Conservation (phyloP, 2,113 vertebrate genomes). For the Athene noctua region DNA sequence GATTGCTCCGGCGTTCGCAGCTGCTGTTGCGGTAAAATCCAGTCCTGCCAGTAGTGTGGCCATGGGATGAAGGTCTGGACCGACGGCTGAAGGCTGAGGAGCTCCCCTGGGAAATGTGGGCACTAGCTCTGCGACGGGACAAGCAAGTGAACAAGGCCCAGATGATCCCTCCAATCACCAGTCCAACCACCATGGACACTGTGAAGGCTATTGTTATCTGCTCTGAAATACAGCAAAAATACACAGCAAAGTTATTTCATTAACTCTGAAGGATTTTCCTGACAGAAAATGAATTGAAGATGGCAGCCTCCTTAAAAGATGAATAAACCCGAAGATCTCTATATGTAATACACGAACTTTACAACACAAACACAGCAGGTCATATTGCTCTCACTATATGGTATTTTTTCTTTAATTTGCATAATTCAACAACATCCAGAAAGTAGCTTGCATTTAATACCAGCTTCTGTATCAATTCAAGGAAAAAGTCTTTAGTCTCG, state of each 20-base stretch:
- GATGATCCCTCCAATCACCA: conserved; percentile 87
- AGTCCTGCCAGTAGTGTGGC: conserved; percentile 70
- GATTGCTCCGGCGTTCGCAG: conserved; percentile 92
- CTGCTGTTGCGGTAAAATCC: conserved; percentile 90
- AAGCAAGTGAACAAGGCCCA: conserved; percentile 86
- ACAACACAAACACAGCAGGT: not conserved
- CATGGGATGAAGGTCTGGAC: conserved; percentile 61
- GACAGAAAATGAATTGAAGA: not conserved
- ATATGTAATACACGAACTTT: not conserved
- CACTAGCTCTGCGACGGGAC: conserved; percentile 87
- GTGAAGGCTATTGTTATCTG: conserved; percentile 91
- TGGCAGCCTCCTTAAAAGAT: not conserved
- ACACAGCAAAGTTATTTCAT: not conserved
- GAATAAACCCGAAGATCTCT: not conserved
- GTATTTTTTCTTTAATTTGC: not conserved
- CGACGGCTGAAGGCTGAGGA: conserved; percentile 64
- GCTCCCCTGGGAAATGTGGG: conserved; percentile 86
- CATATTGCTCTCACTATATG: not conserved
- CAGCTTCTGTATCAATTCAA: not conserved
- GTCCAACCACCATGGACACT: conserved; percentile 87
- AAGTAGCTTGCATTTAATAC: not conserved
- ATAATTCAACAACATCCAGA: not conserved
- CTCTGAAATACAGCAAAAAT: conserved; percentile 74
- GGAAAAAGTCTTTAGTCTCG: not conserved
- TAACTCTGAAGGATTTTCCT: not conserved